Base-by-base conservation (phyloP, 2,113 vertebrate species). In the Centropus unirufus region DNA sequence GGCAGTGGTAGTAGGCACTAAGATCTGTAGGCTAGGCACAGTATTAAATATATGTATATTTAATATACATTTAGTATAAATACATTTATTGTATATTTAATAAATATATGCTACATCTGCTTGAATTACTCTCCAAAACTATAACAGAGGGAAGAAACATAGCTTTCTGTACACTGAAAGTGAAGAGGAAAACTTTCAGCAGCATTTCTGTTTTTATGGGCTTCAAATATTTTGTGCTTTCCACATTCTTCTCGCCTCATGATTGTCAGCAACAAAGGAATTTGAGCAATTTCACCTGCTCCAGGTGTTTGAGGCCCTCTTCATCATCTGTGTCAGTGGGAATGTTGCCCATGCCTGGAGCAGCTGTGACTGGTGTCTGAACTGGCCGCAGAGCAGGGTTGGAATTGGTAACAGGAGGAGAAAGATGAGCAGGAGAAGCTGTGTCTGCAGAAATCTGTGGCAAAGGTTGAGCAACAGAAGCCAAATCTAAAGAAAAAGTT, bases 291-390 rank as follows among this genome's bases (percentile, higher is more conserved):
- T 83, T 47, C 95, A 99, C 99, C 98, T 99, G 99, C 74, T 99
- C 99, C 97, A 99, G 98, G 95, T 99, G 99, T 97, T 99, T 99
- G 76, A 99, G 98, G 82, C 99, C 98, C 94, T 99, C 99, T 83
- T 99, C 99, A 96, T 99, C 99, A 97, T 99, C 99, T 49, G 98
- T 97, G 83, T 99, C 99, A 42, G 98, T 80, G 63, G 98, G 92
- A 95, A 98, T 95, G 89, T 69, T 95, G 36, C 97, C 97, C 97
- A 98, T 98, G 32, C 98, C 98, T 63, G 98, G 98, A 94, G 98
- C 98, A 94, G 97, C 97, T 36, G 95, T 92, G 7, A 97, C 96
- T 62, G 97, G 93, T 12, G 94, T 88, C 68, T 98, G 98, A 84
- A 96, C 96, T 40, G 98, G 87, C 52, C 94, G 90, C 64, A 98